Percentiles rank a stretch among this genome's conserved stretches.
phyloP scores from a whole-genome alignment of 2,888 invertebrate species.

The Lapara coniferarum region DNA sequence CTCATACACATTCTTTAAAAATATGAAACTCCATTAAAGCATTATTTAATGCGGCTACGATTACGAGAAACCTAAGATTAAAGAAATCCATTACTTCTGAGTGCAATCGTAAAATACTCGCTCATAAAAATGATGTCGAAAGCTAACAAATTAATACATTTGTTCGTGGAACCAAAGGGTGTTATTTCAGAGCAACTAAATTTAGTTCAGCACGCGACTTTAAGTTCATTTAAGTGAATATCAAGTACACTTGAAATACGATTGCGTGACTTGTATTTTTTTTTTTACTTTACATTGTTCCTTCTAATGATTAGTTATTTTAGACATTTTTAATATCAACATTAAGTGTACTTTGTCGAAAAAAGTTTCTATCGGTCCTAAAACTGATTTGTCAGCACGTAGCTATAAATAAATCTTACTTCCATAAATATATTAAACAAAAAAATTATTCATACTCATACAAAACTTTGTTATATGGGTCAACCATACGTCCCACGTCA shows the following conservation, averaged over 20 bases:
- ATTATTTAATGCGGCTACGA: not conserved
- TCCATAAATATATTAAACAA: not conserved
- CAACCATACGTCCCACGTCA: constrained; percentile 54
- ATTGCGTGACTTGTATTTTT: constrained; percentile 9
- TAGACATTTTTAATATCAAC: not conserved
- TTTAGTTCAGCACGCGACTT: constrained; percentile 23
- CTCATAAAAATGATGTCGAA: constrained; percentile 2
- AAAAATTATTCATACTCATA: constrained; percentile 25
- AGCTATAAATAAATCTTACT: not conserved
- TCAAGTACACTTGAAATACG: constrained; percentile 17
- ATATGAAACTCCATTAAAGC: too few species aligned
- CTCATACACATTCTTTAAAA: too few species aligned
- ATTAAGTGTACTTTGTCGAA: not conserved
- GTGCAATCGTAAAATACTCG: constrained; percentile 13
- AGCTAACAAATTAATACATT: constrained; percentile 23
- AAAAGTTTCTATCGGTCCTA: constrained; percentile 5
- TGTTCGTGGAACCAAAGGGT: constrained; percentile 21
- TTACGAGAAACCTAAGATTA: not conserved
- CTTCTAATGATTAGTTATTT: not conserved
- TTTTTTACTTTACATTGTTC: not conserved
- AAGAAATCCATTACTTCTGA: constrained; percentile 8
- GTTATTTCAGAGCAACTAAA: constrained; percentile 20
- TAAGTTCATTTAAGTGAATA: constrained; percentile 11
- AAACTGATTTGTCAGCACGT: not conserved
- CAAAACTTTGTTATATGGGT: constrained; percentile 52